Evolutionary conservation across 2,888 invertebrate genomes (phyloP).

Genomic region (Ephialtes manifestator): DNA sequence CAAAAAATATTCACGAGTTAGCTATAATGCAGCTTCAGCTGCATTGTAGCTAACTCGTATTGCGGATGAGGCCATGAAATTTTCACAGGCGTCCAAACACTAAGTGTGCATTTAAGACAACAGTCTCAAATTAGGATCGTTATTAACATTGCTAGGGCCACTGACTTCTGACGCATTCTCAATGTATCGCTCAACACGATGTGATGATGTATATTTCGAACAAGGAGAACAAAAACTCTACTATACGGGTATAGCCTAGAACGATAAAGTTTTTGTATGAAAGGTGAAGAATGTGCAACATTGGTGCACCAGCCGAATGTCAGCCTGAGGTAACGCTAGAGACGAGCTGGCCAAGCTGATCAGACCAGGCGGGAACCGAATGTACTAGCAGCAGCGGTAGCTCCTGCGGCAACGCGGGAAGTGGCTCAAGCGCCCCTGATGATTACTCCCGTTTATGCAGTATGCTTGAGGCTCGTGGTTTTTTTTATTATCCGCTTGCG

Average conservation of each 20-base stretch:
- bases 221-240: background rate
- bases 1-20: too few relatives aligned
- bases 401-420: slow-evolving; percentile 52
- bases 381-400: slow-evolving; percentile 42
- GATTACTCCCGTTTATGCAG: slow-evolving; percentile 74
- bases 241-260: slow-evolving; percentile 17
- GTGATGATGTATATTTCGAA: slow-evolving; percentile 22
- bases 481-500: slow-evolving; percentile 55
- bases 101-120: too few relatives aligned
- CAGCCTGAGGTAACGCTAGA: slow-evolving; percentile 65
- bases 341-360: slow-evolving; percentile 38
- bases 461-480: slow-evolving; percentile 64
- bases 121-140: too few relatives aligned
- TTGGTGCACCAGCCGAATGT: slow-evolving; percentile 61
- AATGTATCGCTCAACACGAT: slow-evolving; percentile 1
- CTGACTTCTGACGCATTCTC: slow-evolving; percentile 45
- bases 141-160: slow-evolving; percentile 45
- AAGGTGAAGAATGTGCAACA: slow-evolving; percentile 49
- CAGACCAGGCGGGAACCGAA: slow-evolving; percentile 12
- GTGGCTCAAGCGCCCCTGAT: slow-evolving; percentile 64
- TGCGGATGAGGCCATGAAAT: background rate
- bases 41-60: too few relatives aligned
- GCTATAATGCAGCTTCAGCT: too few relatives aligned
- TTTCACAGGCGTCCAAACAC: too few relatives aligned
- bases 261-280: slow-evolving; percentile 2